These are phyloP conservation scores for Chanos chanos DNA, from an alignment of 2,797 vertebrate species.

Conservation along the genomic window DNA sequence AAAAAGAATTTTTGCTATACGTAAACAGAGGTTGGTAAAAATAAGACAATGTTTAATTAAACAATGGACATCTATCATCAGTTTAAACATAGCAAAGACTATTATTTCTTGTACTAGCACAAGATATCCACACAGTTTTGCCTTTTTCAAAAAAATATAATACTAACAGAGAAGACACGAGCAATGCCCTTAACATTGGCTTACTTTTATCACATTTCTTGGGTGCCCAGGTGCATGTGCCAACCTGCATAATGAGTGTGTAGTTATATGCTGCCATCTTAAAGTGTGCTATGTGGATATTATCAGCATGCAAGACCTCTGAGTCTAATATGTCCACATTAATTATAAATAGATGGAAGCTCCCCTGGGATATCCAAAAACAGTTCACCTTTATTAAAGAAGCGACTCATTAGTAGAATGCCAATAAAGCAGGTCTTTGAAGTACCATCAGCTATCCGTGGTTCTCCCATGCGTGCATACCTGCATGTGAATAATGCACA, in stretches of 20 bases:
- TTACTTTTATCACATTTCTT: constrained; percentile 54
- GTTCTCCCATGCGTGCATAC: constrained; percentile 36
- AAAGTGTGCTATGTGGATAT: constrained; percentile 22
- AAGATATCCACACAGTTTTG: constrained; percentile 64
- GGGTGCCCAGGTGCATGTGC: constrained; percentile 42
- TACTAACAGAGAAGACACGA: constrained; percentile 51
- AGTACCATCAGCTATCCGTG: constrained; percentile 14
- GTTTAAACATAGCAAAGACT: constrained; percentile 54
- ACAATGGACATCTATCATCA: constrained; percentile 66
- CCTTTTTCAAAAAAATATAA: constrained; percentile 66
- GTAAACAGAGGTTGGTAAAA: no score
- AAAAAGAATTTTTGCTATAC: no score
- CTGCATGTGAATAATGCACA: constrained; percentile 46
- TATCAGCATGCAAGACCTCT: constrained; percentile 43
- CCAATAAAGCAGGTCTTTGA: constrained; percentile 45
- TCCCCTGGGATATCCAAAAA: constrained; percentile 52
- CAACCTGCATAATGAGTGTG: constrained; percentile 25
- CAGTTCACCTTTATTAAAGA: constrained; percentile 52
- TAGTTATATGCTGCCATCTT: constrained; percentile 39
- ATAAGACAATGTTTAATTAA: no score
- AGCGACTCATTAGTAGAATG: constrained; percentile 54
- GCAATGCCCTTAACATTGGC: constrained; percentile 49
- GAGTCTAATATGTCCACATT: constrained; percentile 37
- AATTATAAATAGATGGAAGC: constrained; percentile 31
- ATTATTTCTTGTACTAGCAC: no score